A percentile compares a stretch with the other conserved stretches of the same genome.
Conservation (phyloP, 2,888 invertebrate genomes). For the Bellardia pandia region DNA sequence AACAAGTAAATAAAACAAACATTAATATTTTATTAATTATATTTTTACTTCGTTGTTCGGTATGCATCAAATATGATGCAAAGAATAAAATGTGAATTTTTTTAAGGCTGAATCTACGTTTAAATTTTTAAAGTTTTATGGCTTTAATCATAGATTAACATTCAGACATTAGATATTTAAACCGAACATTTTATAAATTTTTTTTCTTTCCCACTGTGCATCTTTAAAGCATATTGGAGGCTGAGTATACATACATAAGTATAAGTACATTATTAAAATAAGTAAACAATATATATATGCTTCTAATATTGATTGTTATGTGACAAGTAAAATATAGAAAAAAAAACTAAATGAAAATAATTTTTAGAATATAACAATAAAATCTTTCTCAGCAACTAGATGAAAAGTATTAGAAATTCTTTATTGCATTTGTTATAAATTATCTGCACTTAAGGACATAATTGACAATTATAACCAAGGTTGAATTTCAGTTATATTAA, state of each 20-base stretch:
- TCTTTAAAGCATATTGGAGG: not conserved
- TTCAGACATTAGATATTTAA: too few species aligned
- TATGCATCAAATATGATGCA: too few species aligned
- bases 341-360: not conserved
- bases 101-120: too few species aligned
- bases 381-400: not conserved
- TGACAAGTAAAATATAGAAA: conserved; percentile 15
- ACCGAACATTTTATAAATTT: too few species aligned
- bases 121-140: too few species aligned
- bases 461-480: conserved; percentile 9
- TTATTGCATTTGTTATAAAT: not conserved
- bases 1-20: too few species aligned
- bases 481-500: not conserved
- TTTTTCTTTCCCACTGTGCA: too few species aligned
- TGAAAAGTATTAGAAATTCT: not conserved
- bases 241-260: not conserved
- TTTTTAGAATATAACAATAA: not conserved
- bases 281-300: conserved; percentile 23
- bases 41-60: too few species aligned
- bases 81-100: too few species aligned
- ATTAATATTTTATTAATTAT: too few species aligned
- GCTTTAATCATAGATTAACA: too few species aligned
- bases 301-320: conserved; percentile 34
- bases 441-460: not conserved
- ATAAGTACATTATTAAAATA: conserved; percentile 6